These are phyloP conservation scores for Nerophis lumbriciformis DNA, from an alignment of 2,113 vertebrate species.

Conservation along the genomic window DNA sequence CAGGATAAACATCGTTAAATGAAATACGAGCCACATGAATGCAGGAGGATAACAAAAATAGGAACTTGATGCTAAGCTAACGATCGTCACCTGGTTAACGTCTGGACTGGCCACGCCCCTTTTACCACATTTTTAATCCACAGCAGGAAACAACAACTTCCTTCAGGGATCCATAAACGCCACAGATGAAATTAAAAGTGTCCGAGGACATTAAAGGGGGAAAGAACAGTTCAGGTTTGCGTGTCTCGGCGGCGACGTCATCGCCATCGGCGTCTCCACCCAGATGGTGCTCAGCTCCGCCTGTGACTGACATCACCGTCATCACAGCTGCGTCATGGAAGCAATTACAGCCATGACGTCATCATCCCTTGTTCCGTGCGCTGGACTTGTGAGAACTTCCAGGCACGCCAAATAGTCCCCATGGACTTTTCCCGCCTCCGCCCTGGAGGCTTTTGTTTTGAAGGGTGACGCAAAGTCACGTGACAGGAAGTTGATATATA, in stretches of 20 bases:
- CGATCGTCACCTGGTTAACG: too few relatives aligned
- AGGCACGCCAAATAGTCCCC: background rate
- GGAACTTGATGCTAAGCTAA: too few relatives aligned
- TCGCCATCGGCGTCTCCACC: constrained; percentile 12
- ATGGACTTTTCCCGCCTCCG: constrained; percentile 4
- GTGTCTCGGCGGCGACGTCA: constrained; percentile 31
- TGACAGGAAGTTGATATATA: background rate
- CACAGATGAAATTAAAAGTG: too few relatives aligned
- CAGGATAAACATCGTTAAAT: too few relatives aligned
- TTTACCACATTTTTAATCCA: too few relatives aligned
- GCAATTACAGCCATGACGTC: constrained; percentile 60
- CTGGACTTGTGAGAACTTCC: constrained; percentile 3
- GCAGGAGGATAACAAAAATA: too few relatives aligned
- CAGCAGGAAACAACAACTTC: too few relatives aligned
- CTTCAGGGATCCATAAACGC: too few relatives aligned
- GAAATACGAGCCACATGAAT: too few relatives aligned
- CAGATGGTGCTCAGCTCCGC: constrained; percentile 19
- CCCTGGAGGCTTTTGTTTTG: background rate
- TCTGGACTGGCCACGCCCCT: too few relatives aligned
- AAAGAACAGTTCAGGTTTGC: too few relatives aligned
- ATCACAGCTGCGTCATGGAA: constrained; percentile 64
- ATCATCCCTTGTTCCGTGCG: constrained; percentile 7
- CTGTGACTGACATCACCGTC: constrained; percentile 51
- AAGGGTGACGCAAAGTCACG: background rate
- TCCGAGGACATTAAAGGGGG: too few relatives aligned